These are phyloP conservation scores for Ectropis crepuscularia DNA, from an alignment of 2,888 invertebrate species.

Conservation along the genomic window DNA sequence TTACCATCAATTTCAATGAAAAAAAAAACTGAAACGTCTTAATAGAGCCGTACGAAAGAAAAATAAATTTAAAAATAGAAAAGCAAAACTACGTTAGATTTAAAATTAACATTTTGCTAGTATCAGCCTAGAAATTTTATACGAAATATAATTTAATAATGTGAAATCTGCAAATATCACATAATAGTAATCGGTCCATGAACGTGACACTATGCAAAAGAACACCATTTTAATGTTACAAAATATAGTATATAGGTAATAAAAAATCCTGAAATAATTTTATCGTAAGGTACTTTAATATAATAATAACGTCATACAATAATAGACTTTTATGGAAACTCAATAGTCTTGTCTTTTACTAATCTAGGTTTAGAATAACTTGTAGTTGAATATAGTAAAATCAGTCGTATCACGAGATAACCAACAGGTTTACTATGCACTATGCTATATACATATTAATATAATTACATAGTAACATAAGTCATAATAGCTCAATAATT, in stretches of 20 bases:
- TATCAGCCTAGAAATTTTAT: too few relatives aligned
- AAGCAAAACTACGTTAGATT: too few relatives aligned
- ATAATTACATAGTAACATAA: constrained; percentile 53
- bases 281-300: constrained; percentile 62
- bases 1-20: too few relatives aligned
- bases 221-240: constrained; percentile 81
- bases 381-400: constrained; percentile 46
- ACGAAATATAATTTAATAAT: too few relatives aligned
- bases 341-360: constrained; percentile 56
- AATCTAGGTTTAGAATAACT: constrained; percentile 52
- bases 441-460: constrained; percentile 65
- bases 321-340: constrained; percentile 70
- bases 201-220: constrained; percentile 78
- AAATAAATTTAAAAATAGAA: too few relatives aligned
- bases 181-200: constrained; percentile 57
- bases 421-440: constrained; percentile 68
- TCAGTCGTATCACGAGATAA: constrained; percentile 54
- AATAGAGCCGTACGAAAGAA: too few relatives aligned
- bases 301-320: constrained; percentile 68
- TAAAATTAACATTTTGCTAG: too few relatives aligned
- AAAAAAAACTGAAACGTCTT: too few relatives aligned
- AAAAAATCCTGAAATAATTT: constrained; percentile 74
- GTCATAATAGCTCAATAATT: constrained; percentile 80
- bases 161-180: constrained; percentile 53
- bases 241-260: constrained; percentile 72